Evolutionary conservation across 2,797 vertebrate genomes (phyloP).

Genomic region (Gambelia wislizenii): DNA sequence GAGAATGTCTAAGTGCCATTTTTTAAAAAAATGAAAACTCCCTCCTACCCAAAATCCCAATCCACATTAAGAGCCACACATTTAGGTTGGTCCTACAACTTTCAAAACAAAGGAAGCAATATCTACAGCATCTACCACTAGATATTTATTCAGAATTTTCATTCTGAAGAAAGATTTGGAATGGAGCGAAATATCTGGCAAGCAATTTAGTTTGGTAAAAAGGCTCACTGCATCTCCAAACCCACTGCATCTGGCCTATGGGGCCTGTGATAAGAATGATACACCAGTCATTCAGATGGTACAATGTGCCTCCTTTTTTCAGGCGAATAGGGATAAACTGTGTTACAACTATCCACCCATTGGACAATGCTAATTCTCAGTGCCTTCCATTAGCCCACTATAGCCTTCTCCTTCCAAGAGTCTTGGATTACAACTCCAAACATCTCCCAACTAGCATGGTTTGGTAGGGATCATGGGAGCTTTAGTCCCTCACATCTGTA

Average conservation of each 20-base stretch:
- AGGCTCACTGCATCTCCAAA: neutral
- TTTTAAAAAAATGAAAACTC: too few species aligned
- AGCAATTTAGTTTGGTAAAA: too few species aligned
- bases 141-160: too few species aligned
- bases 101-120: too few species aligned
- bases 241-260: neutral
- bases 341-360: neutral
- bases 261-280: neutral
- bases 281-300: neutral
- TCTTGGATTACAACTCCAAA: neutral
- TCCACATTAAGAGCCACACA: too few species aligned
- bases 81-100: too few species aligned
- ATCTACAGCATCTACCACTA: too few species aligned
- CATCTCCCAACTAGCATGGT: neutral
- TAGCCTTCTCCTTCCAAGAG: neutral
- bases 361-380: neutral
- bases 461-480: neutral
- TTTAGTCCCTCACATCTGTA: neutral
- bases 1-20: neutral
- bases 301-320: neutral
- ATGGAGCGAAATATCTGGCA: too few species aligned
- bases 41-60: too few species aligned
- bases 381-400: neutral
- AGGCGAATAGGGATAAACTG: neutral
- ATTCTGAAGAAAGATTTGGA: too few species aligned